Conservation (phyloP, 2,797 vertebrate species). For the Hybognathus amarus region DNA sequence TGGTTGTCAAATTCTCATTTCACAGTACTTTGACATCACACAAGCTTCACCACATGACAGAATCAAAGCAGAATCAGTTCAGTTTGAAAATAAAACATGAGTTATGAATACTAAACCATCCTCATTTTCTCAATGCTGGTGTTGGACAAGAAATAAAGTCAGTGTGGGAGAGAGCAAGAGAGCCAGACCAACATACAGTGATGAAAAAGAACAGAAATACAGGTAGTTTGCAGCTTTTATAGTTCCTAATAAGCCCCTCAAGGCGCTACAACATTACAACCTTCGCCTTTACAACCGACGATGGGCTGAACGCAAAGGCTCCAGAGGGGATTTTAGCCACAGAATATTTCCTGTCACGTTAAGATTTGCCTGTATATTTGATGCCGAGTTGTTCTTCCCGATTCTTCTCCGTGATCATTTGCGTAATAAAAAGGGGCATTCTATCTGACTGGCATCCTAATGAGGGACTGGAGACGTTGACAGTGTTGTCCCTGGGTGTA, state of each 20-base stretch:
- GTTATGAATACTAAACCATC: constrained; percentile 74
- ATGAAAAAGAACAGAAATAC: constrained; percentile 80
- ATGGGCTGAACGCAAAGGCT: constrained; percentile 66
- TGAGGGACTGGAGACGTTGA: constrained; percentile 63
- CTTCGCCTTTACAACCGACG: constrained; percentile 75
- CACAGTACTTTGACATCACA: constrained; percentile 37
- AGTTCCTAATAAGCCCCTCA: constrained; percentile 79
- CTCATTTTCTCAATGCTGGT: constrained; percentile 72
- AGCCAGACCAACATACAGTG: constrained; percentile 62
- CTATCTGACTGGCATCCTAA: constrained; percentile 71
- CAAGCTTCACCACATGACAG: constrained; percentile 17
- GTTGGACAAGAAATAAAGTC: constrained; percentile 49
- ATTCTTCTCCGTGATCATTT: constrained; percentile 68
- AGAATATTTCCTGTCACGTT: constrained; percentile 60
- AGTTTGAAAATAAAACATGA: constrained; percentile 76
- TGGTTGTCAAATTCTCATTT: constrained; percentile 46
- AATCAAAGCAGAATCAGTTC: constrained; percentile 59
- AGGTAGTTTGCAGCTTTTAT: constrained; percentile 80
- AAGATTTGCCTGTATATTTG: constrained; percentile 74
- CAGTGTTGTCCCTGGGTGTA: constrained; percentile 62
- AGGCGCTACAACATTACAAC: constrained; percentile 77
- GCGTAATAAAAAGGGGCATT: constrained; percentile 68
- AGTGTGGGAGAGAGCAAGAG: constrained; percentile 29
- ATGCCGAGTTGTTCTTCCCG: constrained; percentile 66
- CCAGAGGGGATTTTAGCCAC: constrained; percentile 50